Conservation (phyloP, 1,140 invertebrate genomes). For the Coboldia fuscipes region DNA sequence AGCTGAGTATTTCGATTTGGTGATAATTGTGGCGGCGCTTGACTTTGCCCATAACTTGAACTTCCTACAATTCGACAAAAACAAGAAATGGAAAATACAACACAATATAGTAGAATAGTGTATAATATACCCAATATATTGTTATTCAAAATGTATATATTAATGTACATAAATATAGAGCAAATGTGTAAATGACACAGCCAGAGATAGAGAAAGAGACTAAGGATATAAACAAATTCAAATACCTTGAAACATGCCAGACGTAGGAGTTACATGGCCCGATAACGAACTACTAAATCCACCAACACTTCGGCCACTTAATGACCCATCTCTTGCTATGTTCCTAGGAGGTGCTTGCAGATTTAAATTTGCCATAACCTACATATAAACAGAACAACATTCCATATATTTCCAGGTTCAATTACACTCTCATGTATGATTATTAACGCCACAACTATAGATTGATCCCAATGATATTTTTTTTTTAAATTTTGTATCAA, state of each 20-base stretch:
- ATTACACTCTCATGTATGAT: too few species aligned
- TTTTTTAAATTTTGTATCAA: neutral
- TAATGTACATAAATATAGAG: too few species aligned
- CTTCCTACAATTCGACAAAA: constrained; percentile 11
- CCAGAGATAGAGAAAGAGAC: too few species aligned
- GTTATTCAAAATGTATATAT: too few species aligned
- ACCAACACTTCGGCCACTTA: constrained; percentile 33
- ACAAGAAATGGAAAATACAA: too few species aligned
- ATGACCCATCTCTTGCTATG: constrained; percentile 43
- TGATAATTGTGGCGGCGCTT: constrained; percentile 34
- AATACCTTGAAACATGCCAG: constrained; percentile 33
- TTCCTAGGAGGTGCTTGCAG: constrained; percentile 58
- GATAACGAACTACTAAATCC: constrained; percentile 32
- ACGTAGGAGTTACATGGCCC: constrained; percentile 49
- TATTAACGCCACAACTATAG: neutral
- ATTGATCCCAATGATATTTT: neutral
- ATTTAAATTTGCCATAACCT: constrained; percentile 64
- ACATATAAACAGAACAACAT: constrained; percentile 9
- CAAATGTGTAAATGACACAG: too few species aligned
- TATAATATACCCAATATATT: too few species aligned
- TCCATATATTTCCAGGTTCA: too few species aligned
- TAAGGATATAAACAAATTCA: too few species aligned
- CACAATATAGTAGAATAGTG: too few species aligned
- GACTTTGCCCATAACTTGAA: constrained; percentile 24
- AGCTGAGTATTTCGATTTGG: constrained; percentile 26